phyloP scores from a whole-genome alignment of 92 coral and sea anemone species.

The Epizoanthus stellaris region DNA sequence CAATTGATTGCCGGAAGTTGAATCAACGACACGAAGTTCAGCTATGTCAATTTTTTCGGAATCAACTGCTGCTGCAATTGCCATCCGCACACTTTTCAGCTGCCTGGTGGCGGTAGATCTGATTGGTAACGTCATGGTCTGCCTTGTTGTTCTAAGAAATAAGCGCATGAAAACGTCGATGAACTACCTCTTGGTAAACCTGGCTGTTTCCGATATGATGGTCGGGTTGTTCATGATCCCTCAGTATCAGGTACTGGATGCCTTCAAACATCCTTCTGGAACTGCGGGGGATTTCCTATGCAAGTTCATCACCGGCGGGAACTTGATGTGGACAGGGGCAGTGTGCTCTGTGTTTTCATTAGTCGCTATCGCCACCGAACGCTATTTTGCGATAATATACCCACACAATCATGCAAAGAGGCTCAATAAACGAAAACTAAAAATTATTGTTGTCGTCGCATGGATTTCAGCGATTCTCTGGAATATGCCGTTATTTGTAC shows the following conservation, averaged over 20 bases:
- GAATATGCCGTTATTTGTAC: constrained; percentile 50
- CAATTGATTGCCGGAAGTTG: too few species aligned
- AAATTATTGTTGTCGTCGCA: constrained; percentile 22
- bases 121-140: too few species aligned
- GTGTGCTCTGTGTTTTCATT: constrained; percentile 54
- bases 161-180: too few species aligned
- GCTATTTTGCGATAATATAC: constrained; percentile 51
- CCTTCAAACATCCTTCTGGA: constrained; percentile 56
- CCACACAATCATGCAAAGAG: constrained; percentile 44
- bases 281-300: constrained; percentile 48
- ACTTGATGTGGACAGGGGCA: constrained; percentile 55
- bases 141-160: too few species aligned
- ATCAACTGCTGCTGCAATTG: too few species aligned
- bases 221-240: constrained; percentile 47
- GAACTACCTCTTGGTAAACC: too few species aligned
- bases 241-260: constrained; percentile 39
- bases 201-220: too few species aligned
- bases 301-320: constrained; percentile 65
- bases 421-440: constrained; percentile 45
- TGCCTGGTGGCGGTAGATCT: too few species aligned
- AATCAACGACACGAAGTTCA: too few species aligned
- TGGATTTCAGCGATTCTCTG: constrained; percentile 51
- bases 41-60: too few species aligned
- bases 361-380: constrained; percentile 56
- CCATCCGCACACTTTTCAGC: too few species aligned